Evolutionary conservation across 2,113 vertebrate genomes (phyloP).

Genomic region (Lagopus muta): DNA sequence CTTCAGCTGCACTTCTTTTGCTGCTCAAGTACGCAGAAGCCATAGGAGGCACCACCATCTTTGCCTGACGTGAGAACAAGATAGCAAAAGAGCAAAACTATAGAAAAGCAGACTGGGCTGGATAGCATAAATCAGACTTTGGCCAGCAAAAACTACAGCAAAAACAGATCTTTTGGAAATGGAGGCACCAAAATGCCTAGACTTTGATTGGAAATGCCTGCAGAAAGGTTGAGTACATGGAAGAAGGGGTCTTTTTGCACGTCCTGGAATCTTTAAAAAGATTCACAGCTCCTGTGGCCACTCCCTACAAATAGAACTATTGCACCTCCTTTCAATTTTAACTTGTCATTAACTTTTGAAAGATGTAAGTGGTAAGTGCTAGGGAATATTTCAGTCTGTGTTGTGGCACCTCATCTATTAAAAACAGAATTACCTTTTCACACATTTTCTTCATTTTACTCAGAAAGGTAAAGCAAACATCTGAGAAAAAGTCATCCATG

Average conservation of each 20-base stretch:
- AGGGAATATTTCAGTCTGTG: background rate
- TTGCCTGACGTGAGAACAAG: background rate
- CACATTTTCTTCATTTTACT: background rate
- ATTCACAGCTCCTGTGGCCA: background rate
- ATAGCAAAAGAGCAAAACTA: background rate
- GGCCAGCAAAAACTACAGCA: background rate
- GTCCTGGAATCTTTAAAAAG: background rate
- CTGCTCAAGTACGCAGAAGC: background rate
- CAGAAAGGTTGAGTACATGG: rapidly evolving
- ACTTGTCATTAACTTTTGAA: background rate
- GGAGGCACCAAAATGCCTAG: background rate
- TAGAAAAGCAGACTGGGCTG: background rate
- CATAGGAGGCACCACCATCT: background rate
- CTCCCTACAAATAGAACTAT: background rate
- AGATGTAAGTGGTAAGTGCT: background rate
- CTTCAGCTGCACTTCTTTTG: background rate
- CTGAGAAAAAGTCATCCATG: background rate
- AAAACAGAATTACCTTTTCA: background rate
- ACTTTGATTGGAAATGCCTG: background rate
- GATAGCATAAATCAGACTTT: background rate
- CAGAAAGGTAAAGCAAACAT: background rate
- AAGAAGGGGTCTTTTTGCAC: background rate
- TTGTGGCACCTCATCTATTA: background rate
- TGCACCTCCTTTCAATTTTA: background rate
- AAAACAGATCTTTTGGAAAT: background rate